Evolutionary conservation across 1,140 invertebrate species (phyloP).

Genomic region (Ptiloglossa arizonensis): DNA sequence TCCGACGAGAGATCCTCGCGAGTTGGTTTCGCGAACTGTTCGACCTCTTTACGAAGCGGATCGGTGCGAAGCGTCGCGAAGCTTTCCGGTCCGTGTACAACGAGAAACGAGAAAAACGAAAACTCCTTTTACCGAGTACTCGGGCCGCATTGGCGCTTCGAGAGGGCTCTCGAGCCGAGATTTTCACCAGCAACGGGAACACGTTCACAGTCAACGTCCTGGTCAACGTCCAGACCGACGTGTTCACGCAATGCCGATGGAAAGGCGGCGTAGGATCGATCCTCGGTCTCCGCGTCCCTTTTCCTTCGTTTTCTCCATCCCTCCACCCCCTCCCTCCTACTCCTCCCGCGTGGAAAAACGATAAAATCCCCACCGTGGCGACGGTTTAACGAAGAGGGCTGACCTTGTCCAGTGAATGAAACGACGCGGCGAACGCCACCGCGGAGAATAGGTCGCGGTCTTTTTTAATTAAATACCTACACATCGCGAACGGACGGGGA

Average conservation of each 20-base stretch:
- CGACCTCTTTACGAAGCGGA: too few relatives aligned
- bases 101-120: too few relatives aligned
- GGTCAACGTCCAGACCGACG: constrained; percentile 22
- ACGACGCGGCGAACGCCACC: constrained; percentile 19
- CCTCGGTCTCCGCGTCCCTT: background rate
- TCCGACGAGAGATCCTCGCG: too few relatives aligned
- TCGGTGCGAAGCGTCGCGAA: too few relatives aligned
- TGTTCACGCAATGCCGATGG: background rate
- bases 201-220: constrained; percentile 24
- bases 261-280: constrained; percentile 2
- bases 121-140: too few relatives aligned
- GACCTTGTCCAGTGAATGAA: constrained; percentile 51
- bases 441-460: constrained; percentile 32
- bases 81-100: too few relatives aligned
- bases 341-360: background rate
- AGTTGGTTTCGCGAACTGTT: too few relatives aligned
- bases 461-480: constrained; percentile 62
- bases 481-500: background rate
- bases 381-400: background rate
- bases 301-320: too few relatives aligned
- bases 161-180: background rate
- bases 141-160: too few relatives aligned
- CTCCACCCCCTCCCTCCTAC: too few relatives aligned
- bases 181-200: too few relatives aligned
- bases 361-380: background rate